Percentiles rank a stretch among this genome's conserved stretches.
These are phyloP conservation scores for Potamilus streckersoni DNA, from an alignment of 1,140 invertebrate genomes.

Conservation along the genomic window DNA sequence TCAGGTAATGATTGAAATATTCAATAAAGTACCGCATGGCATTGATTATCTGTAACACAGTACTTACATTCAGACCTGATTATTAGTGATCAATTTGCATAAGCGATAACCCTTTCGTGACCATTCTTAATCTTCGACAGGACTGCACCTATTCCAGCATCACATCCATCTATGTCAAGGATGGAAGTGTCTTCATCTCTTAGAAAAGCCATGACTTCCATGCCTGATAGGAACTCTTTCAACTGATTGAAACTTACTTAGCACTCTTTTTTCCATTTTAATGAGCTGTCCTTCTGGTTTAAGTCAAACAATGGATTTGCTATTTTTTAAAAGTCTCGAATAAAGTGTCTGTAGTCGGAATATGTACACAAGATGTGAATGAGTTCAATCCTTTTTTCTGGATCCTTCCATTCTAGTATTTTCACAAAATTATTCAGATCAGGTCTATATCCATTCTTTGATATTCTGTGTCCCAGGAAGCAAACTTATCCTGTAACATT, in stretches of 20 bases:
- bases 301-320: background rate
- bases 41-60: no score
- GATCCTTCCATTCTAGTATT: no score
- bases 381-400: background rate
- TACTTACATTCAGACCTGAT: no score
- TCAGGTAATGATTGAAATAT: slow-evolving; percentile 5
- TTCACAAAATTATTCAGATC: no score
- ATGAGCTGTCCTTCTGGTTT: background rate
- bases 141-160: no score
- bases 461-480: no score
- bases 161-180: slow-evolving; percentile 20
- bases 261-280: no score
- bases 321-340: background rate
- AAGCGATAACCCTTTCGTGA: slow-evolving; percentile 30
- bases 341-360: background rate
- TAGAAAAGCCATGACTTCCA: slow-evolving; percentile 13
- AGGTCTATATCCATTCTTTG: no score
- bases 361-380: background rate
- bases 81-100: no score
- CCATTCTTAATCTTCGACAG: background rate
- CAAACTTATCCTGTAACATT: no score
- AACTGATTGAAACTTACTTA: no score
- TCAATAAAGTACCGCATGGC: slow-evolving; percentile 12
- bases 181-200: slow-evolving; percentile 17
- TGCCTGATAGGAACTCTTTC: background rate